Evolutionary conservation across 1,140 invertebrate genomes (phyloP), one percentile per base, ranked within the genome.

Genomic region (Elysia chlorotica): DNA sequence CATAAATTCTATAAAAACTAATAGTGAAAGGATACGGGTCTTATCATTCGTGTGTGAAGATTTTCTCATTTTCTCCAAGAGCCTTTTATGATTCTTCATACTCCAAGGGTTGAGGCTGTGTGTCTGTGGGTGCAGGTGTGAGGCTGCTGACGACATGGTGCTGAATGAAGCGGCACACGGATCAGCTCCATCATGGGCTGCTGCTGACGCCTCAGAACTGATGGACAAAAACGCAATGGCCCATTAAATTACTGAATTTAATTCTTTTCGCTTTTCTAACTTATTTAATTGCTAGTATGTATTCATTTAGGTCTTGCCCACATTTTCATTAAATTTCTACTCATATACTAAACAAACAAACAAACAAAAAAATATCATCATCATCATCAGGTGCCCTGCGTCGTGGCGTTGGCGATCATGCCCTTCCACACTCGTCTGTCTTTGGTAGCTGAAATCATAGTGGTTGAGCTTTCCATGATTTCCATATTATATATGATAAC

Each of bases 21-120:
- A 48, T 10, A 48, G 10, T 48, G n/a, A 48, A 48, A 81, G 76
- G 76, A 83, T 79, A 84, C 81, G 78, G 25, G 78, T 71, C 74
- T 76, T 67, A 28, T 70, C 63, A 53, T 69, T 41, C 57, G 66
- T 69, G 6, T 73, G 93, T 92, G 86, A 92, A 90, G 89, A 92
- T 91, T 76, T 91, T 90, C 65, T 66, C 73, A 88, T 79, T 76
- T 86, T 87, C 53, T 81, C 80, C 53, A 89, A 76, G 35, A 89
- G 86, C 67, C 88, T 85, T 67, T 86, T 85, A 81, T 90, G 89
- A 78, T 88, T 89, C 74, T 88, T 88, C 33, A 89, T 78, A 23
- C 89, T 88, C 90, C 90, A 91, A 17, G 90, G 90, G 79, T 90
- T 91, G 48, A 88, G 35, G n/a, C 33, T 71, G 14, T 62, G 69